A percentile compares a stretch with the other conserved stretches of the same genome.
Evolutionary conservation across 2,113 vertebrate species (phyloP).

Genomic region (Micromys minutus): DNA sequence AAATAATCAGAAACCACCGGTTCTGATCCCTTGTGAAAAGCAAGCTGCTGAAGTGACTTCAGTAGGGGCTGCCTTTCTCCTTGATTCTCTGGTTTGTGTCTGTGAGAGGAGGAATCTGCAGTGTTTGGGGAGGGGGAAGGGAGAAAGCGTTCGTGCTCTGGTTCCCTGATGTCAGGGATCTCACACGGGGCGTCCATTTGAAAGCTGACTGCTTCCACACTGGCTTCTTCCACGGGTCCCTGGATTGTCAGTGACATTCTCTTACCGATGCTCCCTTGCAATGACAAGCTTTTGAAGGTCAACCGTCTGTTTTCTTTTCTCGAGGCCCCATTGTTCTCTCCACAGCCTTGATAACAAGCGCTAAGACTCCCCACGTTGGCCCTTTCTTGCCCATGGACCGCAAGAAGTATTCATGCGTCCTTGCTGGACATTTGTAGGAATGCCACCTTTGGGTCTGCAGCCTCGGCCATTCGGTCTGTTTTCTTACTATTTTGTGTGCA

Average conservation of each 20-base stretch:
- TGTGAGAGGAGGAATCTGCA: not conserved
- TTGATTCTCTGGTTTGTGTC: not conserved
- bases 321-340: not conserved
- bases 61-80: not conserved
- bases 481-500: not conserved
- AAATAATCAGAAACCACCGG: not conserved
- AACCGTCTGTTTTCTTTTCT: not conserved
- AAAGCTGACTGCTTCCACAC: not conserved
- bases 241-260: not conserved
- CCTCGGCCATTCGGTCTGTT: not conserved
- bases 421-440: not conserved
- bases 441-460: not conserved
- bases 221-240: not conserved
- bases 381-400: not conserved
- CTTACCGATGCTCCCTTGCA: not conserved
- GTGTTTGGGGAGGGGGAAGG: too few species aligned
- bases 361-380: not conserved
- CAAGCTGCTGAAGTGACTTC: not conserved
- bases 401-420: not conserved
- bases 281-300: not conserved
- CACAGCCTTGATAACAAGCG: not conserved
- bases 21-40: not conserved
- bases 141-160: not conserved
- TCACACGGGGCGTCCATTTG: not conserved
- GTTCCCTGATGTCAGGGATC: not conserved